phyloP scores from a whole-genome alignment of 2,113 vertebrate species.

The Anolis sagrei region DNA sequence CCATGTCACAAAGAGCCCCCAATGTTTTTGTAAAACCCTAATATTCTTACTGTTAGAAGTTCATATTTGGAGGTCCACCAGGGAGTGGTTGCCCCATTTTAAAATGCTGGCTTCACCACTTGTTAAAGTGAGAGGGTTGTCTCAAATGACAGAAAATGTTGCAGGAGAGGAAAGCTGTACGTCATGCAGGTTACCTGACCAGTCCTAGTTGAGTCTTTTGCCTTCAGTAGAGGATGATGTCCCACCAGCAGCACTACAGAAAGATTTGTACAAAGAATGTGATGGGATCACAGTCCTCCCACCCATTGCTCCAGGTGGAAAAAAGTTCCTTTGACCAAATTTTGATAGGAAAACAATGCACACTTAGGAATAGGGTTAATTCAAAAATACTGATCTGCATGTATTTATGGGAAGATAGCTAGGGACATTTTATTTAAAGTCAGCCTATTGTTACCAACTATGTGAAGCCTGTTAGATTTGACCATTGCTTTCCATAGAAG shows the following conservation, averaged over 20 bases:
- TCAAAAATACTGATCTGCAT: neutral
- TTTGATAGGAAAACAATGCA: neutral
- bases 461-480: neutral
- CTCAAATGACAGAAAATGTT: neutral
- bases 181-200: too few species aligned
- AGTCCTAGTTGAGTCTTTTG: neutral
- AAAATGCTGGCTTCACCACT: neutral
- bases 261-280: too few species aligned
- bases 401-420: neutral
- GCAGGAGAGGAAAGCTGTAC: neutral
- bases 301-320: too few species aligned
- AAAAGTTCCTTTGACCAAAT: too few species aligned
- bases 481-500: too few species aligned
- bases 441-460: neutral
- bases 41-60: neutral
- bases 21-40: neutral
- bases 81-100: neutral
- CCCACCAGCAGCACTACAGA: too few species aligned
- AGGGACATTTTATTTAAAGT: neutral
- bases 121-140: neutral
- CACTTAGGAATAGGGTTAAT: neutral
- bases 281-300: too few species aligned
- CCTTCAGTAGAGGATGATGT: too few species aligned
- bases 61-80: neutral
- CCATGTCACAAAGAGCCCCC: slow-evolving; percentile 12